phyloP scores from a whole-genome alignment of 2,113 vertebrate species.

The Xyliphius kryptos region DNA sequence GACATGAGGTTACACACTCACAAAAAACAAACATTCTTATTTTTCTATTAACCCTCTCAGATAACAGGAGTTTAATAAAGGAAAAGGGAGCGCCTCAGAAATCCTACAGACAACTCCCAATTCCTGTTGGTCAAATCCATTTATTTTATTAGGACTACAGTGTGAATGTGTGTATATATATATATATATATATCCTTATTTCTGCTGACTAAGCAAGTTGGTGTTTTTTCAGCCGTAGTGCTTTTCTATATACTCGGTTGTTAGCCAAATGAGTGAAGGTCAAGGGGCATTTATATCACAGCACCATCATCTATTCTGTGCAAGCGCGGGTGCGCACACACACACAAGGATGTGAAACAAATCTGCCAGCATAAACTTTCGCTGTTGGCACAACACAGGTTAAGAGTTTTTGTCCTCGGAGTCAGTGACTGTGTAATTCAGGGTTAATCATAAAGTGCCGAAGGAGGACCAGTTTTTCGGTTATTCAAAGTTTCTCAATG shows the following conservation, averaged over 20 bases:
- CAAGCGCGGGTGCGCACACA: slow-evolving; percentile 8
- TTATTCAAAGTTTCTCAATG: no score
- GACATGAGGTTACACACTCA: slow-evolving; percentile 1
- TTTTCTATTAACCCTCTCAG: neutral
- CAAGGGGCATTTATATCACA: slow-evolving; percentile 23
- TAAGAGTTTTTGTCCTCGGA: no score
- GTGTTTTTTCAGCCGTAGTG: slow-evolving; percentile 21
- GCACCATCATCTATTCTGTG: neutral
- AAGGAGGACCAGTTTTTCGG: no score
- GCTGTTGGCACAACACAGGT: neutral
- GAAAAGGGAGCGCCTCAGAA: slow-evolving; percentile 9
- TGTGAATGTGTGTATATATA: neutral
- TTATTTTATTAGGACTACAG: slow-evolving; percentile 3
- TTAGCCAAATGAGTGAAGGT: slow-evolving; percentile 24
- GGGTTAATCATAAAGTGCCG: no score
- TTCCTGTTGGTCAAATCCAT: slow-evolving; percentile 16
- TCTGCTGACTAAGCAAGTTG: slow-evolving; percentile 22
- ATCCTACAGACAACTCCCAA: neutral
- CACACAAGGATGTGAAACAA: neutral
- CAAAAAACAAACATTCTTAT: slow-evolving; percentile 5
- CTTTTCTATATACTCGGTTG: neutral
- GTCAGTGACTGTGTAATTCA: no score
- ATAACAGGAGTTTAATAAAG: neutral
- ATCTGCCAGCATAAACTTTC: neutral
- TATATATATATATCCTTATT: neutral